Evolutionary conservation across 2,113 vertebrate species (phyloP), one percentile per base, ranked within the genome.

Genomic region (Pterocles burchelli): DNA sequence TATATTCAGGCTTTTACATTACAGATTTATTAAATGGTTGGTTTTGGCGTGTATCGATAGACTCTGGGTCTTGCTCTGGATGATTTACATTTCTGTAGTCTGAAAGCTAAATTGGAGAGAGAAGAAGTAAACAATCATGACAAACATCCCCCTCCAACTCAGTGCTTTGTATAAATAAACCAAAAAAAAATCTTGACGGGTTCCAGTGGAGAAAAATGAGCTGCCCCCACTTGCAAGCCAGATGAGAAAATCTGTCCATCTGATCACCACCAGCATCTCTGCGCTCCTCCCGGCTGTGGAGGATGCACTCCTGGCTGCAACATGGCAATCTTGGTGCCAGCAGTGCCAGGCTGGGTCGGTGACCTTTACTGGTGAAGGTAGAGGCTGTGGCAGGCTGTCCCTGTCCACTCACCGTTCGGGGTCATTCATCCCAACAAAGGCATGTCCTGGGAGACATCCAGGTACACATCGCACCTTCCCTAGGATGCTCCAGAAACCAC

Each of bases 181-280:
- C 78, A 58, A 52, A 25, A 74, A 74, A 95, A 81, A 76, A 88
- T 91, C 79, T 89, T 89, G 82, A 81, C 95, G 82, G 65, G 58
- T 96, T 96, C 96, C 81, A 80, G 41, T 83, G 79, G 91, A 82
- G 89, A 95, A 97, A 88, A 97, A 96, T 94, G 68, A 97, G 82
- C 93, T 90, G 86, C 87, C 91, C 91, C 78, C 10, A 55, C 78
- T 92, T 95, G 92, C 95, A 94, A 97, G 93, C 76, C 90, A 94
- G 74, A 59, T 96, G 91, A 97, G 91, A 72, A 43, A 95, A 95
- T 59, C 31, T 34, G 82, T 94, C 88, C 76, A 36, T 76, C 91
- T 82, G 85, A 41, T 96, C 93, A 71, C 90, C 29, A 9, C 89
- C 13, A 1, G 82, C 88, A 87, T 81, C 96, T 89, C 91, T 51